Conservation (phyloP, 2,888 invertebrate species). For the Raillietiella orientalis region DNA sequence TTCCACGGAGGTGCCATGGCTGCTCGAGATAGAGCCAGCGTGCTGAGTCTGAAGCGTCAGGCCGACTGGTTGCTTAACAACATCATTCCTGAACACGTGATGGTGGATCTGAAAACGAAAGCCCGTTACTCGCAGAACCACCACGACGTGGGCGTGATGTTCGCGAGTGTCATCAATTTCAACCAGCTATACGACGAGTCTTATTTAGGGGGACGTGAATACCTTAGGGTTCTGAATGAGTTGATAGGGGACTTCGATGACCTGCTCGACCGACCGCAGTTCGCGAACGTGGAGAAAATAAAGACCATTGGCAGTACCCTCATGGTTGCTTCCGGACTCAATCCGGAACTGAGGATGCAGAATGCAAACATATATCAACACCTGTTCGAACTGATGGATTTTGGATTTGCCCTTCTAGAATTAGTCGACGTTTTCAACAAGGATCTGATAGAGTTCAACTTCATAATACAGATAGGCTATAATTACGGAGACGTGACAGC, state of each 20-base stretch:
- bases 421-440: constrained; percentile 59
- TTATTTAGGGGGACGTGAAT: constrained; percentile 77
- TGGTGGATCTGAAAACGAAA: constrained; percentile 64
- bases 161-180: constrained; percentile 86
- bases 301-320: constrained; percentile 90
- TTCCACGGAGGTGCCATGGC: constrained; percentile 78
- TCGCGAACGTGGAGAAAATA: constrained; percentile 73
- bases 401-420: constrained; percentile 62
- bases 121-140: constrained; percentile 76
- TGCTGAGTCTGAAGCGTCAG: constrained; percentile 74
- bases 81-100: constrained; percentile 82
- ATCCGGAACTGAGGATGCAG: constrained; percentile 35
- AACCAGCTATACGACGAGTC: constrained; percentile 94
- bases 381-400: constrained; percentile 62
- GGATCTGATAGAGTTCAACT: constrained; percentile 60
- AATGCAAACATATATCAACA: constrained; percentile 38
- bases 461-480: constrained; percentile 53
- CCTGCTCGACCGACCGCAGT: constrained; percentile 42
- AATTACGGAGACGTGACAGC: constrained; percentile 89
- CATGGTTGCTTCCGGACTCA: constrained; percentile 88
- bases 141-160: constrained; percentile 65
- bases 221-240: constrained; percentile 73
- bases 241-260: constrained; percentile 88
- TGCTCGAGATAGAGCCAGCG: constrained; percentile 50
- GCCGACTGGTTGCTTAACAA: constrained; percentile 88